Conservation (phyloP, 2,113 vertebrate genomes). For the Sialia sialis region DNA sequence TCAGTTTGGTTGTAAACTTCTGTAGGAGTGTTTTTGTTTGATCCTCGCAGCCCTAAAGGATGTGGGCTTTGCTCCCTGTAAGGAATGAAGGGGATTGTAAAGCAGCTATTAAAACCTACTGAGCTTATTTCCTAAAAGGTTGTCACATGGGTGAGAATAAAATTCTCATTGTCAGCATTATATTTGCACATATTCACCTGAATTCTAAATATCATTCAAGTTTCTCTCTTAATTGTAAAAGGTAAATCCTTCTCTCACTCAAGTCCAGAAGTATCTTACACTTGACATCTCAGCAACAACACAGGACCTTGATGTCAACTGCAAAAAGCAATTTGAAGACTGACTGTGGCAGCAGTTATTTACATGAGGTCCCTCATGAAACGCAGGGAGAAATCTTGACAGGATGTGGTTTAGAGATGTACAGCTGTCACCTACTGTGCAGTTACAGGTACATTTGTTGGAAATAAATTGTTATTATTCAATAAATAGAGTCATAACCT, state of each 20-base stretch:
- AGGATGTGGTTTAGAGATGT: neutral
- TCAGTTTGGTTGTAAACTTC: slow-evolving; percentile 1
- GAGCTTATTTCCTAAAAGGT: neutral
- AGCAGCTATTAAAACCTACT: neutral
- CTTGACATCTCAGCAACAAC: neutral
- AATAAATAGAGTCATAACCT: neutral
- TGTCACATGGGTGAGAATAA: neutral
- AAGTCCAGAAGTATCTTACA: neutral
- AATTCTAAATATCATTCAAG: neutral
- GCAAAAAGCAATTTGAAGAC: neutral
- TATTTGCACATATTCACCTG: neutral
- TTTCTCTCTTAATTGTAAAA: neutral
- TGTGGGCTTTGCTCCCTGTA: neutral
- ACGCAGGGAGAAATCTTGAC: neutral
- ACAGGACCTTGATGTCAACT: neutral
- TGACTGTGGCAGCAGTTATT: neutral
- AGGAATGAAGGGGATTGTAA: neutral
- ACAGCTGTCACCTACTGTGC: neutral
- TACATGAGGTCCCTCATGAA: rapidly evolving
- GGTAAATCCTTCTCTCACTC: neutral
- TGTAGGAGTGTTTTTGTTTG: neutral
- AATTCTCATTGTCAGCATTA: neutral
- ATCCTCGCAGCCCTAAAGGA: neutral
- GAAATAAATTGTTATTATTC: neutral
- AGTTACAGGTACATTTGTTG: neutral